Evolutionary conservation across 2,888 invertebrate genomes (phyloP).

Genomic region (Drosophila nigritarsus): DNA sequence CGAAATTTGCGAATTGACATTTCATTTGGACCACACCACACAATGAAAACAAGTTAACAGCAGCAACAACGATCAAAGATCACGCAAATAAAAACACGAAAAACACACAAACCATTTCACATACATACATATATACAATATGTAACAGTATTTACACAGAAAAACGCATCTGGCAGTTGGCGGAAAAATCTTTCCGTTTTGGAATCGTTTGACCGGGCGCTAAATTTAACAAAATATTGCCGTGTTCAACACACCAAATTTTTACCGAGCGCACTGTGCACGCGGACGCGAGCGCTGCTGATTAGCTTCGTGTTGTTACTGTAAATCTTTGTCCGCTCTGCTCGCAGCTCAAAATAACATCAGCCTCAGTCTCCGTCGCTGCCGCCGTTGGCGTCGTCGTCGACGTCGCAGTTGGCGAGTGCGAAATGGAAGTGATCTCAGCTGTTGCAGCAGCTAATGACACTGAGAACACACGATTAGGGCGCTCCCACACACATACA

Average conservation of each 20-base stretch:
- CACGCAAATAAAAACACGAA: slow-evolving; percentile 15
- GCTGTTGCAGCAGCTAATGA: slow-evolving; percentile 69
- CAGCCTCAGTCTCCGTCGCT: slow-evolving; percentile 40
- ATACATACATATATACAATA: slow-evolving; percentile 1
- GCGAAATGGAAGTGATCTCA: slow-evolving; percentile 63
- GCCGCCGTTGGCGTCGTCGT: slow-evolving; percentile 21
- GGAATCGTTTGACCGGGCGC: slow-evolving; percentile 53
- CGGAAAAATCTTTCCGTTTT: slow-evolving; percentile 38
- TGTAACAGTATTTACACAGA: slow-evolving; percentile 22
- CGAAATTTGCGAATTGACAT: slow-evolving; percentile 66
- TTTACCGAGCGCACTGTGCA: slow-evolving; percentile 69
- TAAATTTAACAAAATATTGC: slow-evolving; percentile 72
- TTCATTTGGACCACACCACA: slow-evolving; percentile 29
- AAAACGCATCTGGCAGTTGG: slow-evolving; percentile 47
- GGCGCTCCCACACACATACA: slow-evolving; percentile 68
- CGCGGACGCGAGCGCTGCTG: slow-evolving; percentile 68
- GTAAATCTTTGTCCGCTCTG: slow-evolving; percentile 71
- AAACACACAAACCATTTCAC: slow-evolving; percentile 4
- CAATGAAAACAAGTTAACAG: slow-evolving; percentile 26
- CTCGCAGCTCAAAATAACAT: slow-evolving; percentile 73
- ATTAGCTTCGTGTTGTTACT: slow-evolving; percentile 78
- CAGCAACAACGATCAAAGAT: slow-evolving; percentile 32
- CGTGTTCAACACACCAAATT: slow-evolving; percentile 42
- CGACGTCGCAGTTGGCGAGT: slow-evolving; percentile 27
- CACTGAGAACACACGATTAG: slow-evolving; percentile 56